phyloP scores from a whole-genome alignment of 2,888 invertebrate genomes.

The Heliconius ethilla region DNA sequence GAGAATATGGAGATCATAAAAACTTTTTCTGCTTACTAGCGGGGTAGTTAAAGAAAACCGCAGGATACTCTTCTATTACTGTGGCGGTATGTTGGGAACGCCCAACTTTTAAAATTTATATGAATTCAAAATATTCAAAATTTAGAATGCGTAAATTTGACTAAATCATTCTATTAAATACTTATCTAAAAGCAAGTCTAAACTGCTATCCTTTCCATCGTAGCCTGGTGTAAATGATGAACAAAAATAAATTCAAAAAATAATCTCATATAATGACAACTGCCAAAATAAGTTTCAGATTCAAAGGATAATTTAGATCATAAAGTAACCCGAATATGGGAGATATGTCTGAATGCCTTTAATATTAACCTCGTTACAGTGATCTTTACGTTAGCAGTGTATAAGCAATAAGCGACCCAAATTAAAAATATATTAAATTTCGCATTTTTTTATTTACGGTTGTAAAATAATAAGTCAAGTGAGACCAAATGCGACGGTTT shows the following conservation, averaged over 20 bases:
- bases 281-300: slow-evolving; percentile 3
- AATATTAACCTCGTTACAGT: slow-evolving; percentile 7
- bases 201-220: background rate
- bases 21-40: too few species aligned
- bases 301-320: slow-evolving; percentile 7
- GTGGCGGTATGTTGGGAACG: too few species aligned
- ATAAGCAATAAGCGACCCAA: background rate
- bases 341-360: background rate
- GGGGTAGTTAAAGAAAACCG: too few species aligned
- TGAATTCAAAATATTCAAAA: background rate
- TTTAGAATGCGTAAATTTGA: background rate
- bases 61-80: too few species aligned
- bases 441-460: too few species aligned
- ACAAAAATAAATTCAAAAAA: background rate
- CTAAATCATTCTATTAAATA: background rate
- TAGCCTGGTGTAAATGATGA: background rate
- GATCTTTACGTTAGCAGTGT: background rate
- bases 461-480: background rate
- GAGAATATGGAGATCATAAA: too few species aligned
- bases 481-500: too few species aligned
- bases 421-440: background rate
- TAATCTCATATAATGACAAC: background rate
- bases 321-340: background rate
- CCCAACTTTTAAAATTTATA: background rate
- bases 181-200: background rate